Evolutionary conservation across 2,113 vertebrate genomes (phyloP).

Genomic region (Dendrocopos noguchii): DNA sequence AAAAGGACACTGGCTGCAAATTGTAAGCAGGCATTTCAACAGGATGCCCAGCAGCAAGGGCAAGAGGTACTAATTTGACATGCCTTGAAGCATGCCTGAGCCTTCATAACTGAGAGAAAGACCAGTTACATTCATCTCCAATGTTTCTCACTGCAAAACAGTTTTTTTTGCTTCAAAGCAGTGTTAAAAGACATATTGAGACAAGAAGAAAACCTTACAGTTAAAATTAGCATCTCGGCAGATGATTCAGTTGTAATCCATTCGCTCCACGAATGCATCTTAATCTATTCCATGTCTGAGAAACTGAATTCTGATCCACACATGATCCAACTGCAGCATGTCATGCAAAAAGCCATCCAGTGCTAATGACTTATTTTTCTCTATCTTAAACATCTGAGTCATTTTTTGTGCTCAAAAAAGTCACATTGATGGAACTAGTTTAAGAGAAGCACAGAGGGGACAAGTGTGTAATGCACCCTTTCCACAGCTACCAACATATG

Average conservation of each 20-base stretch:
- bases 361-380: conserved; percentile 45
- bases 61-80: neutral
- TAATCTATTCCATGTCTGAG: neutral
- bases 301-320: conserved; percentile 9
- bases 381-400: conserved; percentile 31
- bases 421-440: conserved; percentile 5
- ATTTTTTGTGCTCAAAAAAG: conserved; percentile 20
- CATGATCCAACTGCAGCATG: conserved; percentile 1
- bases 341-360: conserved; percentile 12
- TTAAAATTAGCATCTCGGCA: neutral
- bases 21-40: neutral
- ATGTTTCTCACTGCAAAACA: neutral
- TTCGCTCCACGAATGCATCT: neutral
- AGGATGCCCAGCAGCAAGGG: neutral
- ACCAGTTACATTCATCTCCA: neutral
- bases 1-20: neutral
- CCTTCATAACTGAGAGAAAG: neutral
- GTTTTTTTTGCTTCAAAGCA: neutral
- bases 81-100: neutral
- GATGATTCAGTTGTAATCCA: conserved; percentile 22
- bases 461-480: neutral
- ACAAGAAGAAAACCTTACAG: conserved; percentile 3
- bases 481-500: neutral
- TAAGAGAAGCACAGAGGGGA: neutral
- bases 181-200: neutral